A percentile compares a stretch with the other conserved stretches of the same genome.
These are phyloP conservation scores for Prorops nasuta DNA, from an alignment of 1,140 invertebrate genomes.

Conservation along the genomic window DNA sequence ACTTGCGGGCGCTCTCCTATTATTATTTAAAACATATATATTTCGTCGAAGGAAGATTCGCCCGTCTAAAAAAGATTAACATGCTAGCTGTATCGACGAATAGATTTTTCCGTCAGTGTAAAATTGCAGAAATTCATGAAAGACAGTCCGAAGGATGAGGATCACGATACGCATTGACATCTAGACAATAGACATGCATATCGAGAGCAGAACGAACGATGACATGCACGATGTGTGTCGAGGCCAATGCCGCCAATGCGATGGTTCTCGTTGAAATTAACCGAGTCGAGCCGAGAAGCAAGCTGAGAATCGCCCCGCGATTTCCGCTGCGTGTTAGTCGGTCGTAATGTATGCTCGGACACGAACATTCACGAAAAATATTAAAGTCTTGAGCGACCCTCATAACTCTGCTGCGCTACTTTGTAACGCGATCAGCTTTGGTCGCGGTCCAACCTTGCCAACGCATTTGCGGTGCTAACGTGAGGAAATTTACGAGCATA, in stretches of 20 bases:
- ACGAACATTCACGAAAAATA: constrained; percentile 13
- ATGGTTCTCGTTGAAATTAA: background rate
- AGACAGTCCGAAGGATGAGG: too few relatives aligned
- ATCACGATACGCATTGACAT: too few relatives aligned
- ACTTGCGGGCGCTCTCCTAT: too few relatives aligned
- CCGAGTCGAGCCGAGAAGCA: background rate
- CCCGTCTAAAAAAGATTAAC: too few relatives aligned
- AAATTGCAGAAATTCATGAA: too few relatives aligned
- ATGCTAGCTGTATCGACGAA: too few relatives aligned
- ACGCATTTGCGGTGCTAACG: constrained; percentile 23
- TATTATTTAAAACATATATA: too few relatives aligned
- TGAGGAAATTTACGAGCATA: constrained; percentile 18
- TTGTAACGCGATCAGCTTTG: constrained; percentile 28
- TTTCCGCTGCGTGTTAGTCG: background rate
- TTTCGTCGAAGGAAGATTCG: too few relatives aligned
- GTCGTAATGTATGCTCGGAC: background rate
- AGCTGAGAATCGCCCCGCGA: background rate
- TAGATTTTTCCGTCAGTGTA: too few relatives aligned
- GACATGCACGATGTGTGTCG: too few relatives aligned
- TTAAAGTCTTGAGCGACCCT: constrained; percentile 8
- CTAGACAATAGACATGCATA: background rate
- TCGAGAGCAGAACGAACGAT: background rate
- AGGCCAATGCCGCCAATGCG: too few relatives aligned
- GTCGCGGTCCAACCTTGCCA: constrained; percentile 22
- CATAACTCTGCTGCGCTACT: constrained; percentile 14